phyloP scores from a whole-genome alignment of 1,140 invertebrate species.

The Arctopsyche grandis region DNA sequence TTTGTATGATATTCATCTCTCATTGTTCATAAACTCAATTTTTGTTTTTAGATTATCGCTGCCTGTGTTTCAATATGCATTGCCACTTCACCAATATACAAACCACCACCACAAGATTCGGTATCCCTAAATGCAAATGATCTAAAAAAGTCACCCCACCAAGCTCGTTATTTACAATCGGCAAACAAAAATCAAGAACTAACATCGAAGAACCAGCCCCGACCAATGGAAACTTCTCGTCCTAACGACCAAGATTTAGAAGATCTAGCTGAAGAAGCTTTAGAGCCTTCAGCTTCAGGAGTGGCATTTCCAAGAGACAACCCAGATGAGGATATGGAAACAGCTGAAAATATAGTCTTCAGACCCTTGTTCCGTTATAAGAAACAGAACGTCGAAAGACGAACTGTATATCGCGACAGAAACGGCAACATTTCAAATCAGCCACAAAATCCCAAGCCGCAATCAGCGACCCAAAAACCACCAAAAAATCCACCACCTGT shows the following conservation, averaged over 20 bases:
- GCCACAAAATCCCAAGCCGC: neutral
- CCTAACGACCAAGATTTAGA: neutral
- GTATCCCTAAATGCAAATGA: neutral
- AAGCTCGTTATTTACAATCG: neutral
- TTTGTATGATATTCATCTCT: too few species aligned
- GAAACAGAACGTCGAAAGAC: slow-evolving; percentile 44
- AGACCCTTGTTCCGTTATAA: slow-evolving; percentile 51
- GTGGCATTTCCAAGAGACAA: neutral
- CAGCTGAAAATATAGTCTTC: slow-evolving; percentile 50
- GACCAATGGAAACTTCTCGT: too few species aligned
- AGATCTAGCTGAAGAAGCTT: neutral
- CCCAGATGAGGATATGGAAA: slow-evolving; percentile 42
- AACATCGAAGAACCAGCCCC: neutral
- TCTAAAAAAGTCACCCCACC: neutral
- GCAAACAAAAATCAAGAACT: neutral
- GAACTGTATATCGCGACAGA: slow-evolving; percentile 43
- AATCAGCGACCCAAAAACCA: neutral
- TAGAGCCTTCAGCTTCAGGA: neutral
- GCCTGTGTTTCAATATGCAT: too few species aligned
- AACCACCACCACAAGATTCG: neutral
- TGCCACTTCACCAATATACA: neutral
- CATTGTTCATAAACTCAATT: neutral
- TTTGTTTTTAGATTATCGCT: neutral
- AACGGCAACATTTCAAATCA: slow-evolving; percentile 41
- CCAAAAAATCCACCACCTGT: slow-evolving; percentile 31